These are phyloP conservation scores for Triops cancriformis DNA, from an alignment of 1,140 invertebrate species.

Conservation along the genomic window DNA sequence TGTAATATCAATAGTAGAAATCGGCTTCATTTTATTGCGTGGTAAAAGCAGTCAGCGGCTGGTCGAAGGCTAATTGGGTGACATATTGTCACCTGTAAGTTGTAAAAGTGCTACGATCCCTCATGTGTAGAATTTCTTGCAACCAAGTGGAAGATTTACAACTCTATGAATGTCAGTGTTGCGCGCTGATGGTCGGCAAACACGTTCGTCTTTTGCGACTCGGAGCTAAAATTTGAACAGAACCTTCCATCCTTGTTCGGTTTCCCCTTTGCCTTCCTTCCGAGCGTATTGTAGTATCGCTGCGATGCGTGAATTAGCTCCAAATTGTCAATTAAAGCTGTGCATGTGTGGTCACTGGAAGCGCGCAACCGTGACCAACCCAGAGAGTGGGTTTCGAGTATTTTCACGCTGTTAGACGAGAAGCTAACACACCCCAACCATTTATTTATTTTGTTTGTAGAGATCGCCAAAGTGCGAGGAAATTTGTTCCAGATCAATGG, in stretches of 20 bases:
- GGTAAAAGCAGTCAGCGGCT: background rate
- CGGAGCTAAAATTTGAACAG: background rate
- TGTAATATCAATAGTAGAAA: background rate
- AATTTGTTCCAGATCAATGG: constrained; percentile 98
- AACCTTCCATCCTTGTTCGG: background rate
- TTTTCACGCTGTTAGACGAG: constrained; percentile 11
- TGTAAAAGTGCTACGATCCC: background rate
- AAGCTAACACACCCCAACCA: constrained; percentile 33
- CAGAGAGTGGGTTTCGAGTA: background rate
- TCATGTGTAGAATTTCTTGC: constrained; percentile 12
- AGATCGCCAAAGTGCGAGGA: constrained; percentile 95
- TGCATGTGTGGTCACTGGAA: background rate
- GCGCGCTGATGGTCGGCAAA: background rate
- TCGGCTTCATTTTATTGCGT: background rate
- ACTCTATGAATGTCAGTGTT: background rate
- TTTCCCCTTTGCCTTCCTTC: background rate
- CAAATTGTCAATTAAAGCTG: background rate
- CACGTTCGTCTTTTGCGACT: background rate
- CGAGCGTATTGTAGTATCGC: background rate
- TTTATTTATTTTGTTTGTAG: constrained; percentile 58
- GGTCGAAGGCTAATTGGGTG: background rate
- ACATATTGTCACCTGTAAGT: background rate
- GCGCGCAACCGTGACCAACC: constrained; percentile 1
- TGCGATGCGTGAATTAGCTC: background rate
- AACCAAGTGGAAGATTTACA: constrained; percentile 6